Evolutionary conservation across 2,888 invertebrate genomes (phyloP), one percentile per base, ranked within the genome.

Genomic region (Silvanus unidentatus): DNA sequence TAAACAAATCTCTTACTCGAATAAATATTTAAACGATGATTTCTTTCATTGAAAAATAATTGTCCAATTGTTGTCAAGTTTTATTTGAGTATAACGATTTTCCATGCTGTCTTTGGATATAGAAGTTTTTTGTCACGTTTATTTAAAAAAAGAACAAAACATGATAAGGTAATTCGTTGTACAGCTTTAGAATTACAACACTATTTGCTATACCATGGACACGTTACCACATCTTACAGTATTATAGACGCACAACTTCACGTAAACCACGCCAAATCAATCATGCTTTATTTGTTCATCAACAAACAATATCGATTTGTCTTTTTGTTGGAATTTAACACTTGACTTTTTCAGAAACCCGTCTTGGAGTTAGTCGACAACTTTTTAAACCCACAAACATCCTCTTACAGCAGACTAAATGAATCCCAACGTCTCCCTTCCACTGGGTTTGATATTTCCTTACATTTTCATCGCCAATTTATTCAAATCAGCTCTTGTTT

Each of bases 331-430:
- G 5, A 15, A 15, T 39, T 35, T 43, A 29, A 38, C n/a, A n/a
- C n/a, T n/a, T n/a, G n/a, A 35, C n/a, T 32, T 12, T 55, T 62
- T 45, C 53, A 71, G 68, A 69, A 71, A 53, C 69, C 69, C 14
- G 68, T 71, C 5, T 52, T 71, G 52, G 64, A 69, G 48, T 58
- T 72, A 57, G 70, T 71, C 54, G 71, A 71, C 53, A 68, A 65
- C 30, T 57, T 71, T 42, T 58, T 71, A 49, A 69, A 65, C 54
- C 65, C 68, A 3, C 65, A 63, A 43, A 54, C 65, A 16, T 58
- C 65, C 39, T 57, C 64, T 30, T 72, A 72, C 47, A 68, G 64
- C 50, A 62, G 71, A 55, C 59, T 72, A 50, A 69, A 68, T 50
- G 70, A 72, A 62, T 66, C 68, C 45, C 66, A 66, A 57, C 61